These are phyloP conservation scores for Fregata magnificens DNA, from an alignment of 2,113 vertebrate genomes.

Conservation along the genomic window DNA sequence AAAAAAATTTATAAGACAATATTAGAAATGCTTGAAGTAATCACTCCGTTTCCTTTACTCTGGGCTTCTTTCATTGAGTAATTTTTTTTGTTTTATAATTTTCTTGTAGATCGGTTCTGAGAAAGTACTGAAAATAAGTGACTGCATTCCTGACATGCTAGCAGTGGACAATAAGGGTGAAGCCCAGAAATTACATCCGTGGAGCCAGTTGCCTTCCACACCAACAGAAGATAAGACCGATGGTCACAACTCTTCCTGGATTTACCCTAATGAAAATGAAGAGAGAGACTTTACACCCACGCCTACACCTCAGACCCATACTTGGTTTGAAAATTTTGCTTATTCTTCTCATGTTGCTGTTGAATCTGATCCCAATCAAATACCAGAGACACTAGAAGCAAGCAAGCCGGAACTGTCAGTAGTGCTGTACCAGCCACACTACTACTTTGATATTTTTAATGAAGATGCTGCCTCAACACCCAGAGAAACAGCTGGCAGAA, in stretches of 20 bases:
- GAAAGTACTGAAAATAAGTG: conserved; percentile 48
- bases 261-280: not conserved
- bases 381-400: not conserved
- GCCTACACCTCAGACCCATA: not conserved
- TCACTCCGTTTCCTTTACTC: not conserved
- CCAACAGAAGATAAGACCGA: not conserved
- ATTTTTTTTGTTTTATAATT: not conserved
- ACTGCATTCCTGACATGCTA: conserved; percentile 56
- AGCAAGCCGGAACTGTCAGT: not conserved
- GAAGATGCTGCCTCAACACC: not conserved
- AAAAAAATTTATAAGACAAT: not conserved
- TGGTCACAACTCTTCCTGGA: not conserved
- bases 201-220: not conserved
- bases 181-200: not conserved
- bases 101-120: conserved; percentile 35
- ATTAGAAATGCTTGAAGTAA: not conserved
- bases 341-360: conserved; percentile 34
- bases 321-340: conserved; percentile 71
- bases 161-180: conserved; percentile 29
- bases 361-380: not conserved
- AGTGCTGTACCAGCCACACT: conserved; percentile 18
- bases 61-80: not conserved
- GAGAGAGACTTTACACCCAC: not conserved
- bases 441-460: not conserved
- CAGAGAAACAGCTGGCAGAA: not conserved